Base-by-base conservation (phyloP, 2,797 vertebrate species). In the Zalophus californianus region DNA sequence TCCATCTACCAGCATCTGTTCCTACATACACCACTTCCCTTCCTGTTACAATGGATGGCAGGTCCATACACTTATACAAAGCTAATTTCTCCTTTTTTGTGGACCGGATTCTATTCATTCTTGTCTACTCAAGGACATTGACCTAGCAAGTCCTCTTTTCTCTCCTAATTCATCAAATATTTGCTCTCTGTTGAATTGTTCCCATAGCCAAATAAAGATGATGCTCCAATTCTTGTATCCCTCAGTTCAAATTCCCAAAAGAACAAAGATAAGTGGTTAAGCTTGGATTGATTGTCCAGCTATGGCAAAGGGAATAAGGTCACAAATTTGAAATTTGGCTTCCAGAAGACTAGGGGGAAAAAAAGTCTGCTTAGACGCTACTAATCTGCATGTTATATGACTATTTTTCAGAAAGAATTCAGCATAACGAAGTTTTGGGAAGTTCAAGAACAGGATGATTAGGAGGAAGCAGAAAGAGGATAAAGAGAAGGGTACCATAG, bases 331-430 rank as follows among this genome's bases (percentile, higher is more conserved):
- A 92, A 96, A 58, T 82, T 29, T 86, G 68, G 38, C 7, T 64
- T 72, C 23, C 52, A 83, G 86, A 86, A 90, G 20, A 13, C 20
- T 79, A 20, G 18, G n/a, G n/a, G n/a, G 50, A 6, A 56, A 60
- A 92, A 86, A 25, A 0, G 15, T 23, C 27, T 73, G 21, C 35
- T 85, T 72, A 58, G 11, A 62, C 48, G 21, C 48, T 6, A 87
- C 11, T 58, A 60, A 27, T 80, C 8, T 44, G 41, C 62, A 15
- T 25, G 68, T 79, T 73, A 54, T 15, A 32, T 11, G n/a, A 41
- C 21, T 90, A 12, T 41, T 96, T 96, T 97, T 52, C 62, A 70
- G 23, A 56, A 91, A 66, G 18, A 56, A 20, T 85, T 73, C 68
- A 2, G 6, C 11, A 13, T 75, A 75, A 50, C 5, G 85, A 13